A percentile compares a stretch with the other conserved stretches of the same genome.
Conservation (phyloP, 2,888 invertebrate species). For the Xanthostigma xanthostigma region DNA sequence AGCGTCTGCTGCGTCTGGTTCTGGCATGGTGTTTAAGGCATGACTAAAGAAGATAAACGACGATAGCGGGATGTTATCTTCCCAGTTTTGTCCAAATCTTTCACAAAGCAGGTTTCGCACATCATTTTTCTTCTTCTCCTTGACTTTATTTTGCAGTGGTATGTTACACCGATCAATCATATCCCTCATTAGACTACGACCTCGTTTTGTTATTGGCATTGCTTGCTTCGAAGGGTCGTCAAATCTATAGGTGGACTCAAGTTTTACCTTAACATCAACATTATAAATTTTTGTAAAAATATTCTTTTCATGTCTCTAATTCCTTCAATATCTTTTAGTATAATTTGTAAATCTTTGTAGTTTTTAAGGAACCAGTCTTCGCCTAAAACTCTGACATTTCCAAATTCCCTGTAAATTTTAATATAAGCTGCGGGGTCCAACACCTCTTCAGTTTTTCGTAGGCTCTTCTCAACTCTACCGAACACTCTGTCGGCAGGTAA, state of each 20-base stretch:
- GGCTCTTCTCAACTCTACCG: constrained; percentile 4
- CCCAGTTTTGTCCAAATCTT: constrained; percentile 2
- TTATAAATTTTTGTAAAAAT: constrained; percentile 3
- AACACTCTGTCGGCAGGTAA: constrained; percentile 7
- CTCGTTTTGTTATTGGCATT: constrained; percentile 5
- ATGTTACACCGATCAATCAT: constrained; percentile 4
- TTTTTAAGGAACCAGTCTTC: constrained; percentile 5
- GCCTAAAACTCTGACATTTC: constrained; percentile 2
- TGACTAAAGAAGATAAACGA: constrained; percentile 5
- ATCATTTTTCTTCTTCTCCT: constrained; percentile 1
- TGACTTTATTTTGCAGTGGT: constrained; percentile 7
- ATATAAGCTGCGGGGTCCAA: too few species aligned
- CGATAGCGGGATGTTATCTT: too few species aligned
- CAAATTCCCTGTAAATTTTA: constrained; percentile 2
- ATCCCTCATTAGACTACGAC: constrained; percentile 3
- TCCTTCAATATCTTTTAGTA: constrained; percentile 1
- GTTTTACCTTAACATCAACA: background rate
- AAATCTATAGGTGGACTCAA: too few species aligned
- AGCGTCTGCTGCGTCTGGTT: too few species aligned
- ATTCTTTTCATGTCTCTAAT: background rate
- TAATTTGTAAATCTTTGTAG: constrained; percentile 2
- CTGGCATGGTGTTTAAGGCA: constrained; percentile 2
- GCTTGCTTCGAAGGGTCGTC: background rate
- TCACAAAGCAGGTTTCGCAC: constrained; percentile 1
- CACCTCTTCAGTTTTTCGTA: background rate